Base-by-base conservation (phyloP, 2,888 invertebrate genomes). In the Melikaiella ostensackeni region DNA sequence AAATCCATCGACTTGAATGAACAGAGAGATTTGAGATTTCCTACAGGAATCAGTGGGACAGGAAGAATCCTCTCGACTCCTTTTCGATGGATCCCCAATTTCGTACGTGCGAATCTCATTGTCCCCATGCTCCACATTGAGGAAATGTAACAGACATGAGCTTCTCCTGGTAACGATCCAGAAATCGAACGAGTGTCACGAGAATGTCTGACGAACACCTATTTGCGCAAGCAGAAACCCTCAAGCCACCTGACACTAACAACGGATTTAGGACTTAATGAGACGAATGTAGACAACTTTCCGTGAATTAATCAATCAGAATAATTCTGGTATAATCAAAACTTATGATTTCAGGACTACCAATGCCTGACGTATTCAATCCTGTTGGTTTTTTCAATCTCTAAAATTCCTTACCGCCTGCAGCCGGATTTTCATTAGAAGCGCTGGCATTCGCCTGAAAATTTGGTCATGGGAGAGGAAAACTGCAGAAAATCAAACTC, bases 81-180 rank as follows among this genome's bases (percentile, higher is more conserved):
- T 66, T 66, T 50, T 46, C 27, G 19, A 42, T 13, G 27, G 42
- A 66, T 19, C 50, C 70, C 46, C 70, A 70, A 70, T 70, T 70
- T 70, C 30, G 70, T 50, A 70, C 70, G 70, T 70, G 70, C 70
- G 70, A 50, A 70, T 70, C 24, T 57, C 50, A 70, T 70, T 70
- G 70, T 70, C 50, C 70, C 11, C 30, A 19, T 27, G 46, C 27
- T 62, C 27, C 70, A 46, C 8, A 46, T 46, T 19, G 46, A 30
- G 50, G 11, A n/a, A 33, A 19, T 6, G 66, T 66, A 66, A 50
- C 46, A 70, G 70, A 70, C 70, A 30, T 50, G 70, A 70, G 70
- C 46, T 70, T 70, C 24, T 42, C 50, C 46, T 50, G n/a, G 50
- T 70, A 70, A 70, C 70, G 50, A 70, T 46, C 70, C 70, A 70